A percentile compares a stretch with the other conserved stretches of the same genome.
These are phyloP conservation scores for Dicaeum eximium DNA, from an alignment of 2,113 vertebrate species.

Conservation along the genomic window DNA sequence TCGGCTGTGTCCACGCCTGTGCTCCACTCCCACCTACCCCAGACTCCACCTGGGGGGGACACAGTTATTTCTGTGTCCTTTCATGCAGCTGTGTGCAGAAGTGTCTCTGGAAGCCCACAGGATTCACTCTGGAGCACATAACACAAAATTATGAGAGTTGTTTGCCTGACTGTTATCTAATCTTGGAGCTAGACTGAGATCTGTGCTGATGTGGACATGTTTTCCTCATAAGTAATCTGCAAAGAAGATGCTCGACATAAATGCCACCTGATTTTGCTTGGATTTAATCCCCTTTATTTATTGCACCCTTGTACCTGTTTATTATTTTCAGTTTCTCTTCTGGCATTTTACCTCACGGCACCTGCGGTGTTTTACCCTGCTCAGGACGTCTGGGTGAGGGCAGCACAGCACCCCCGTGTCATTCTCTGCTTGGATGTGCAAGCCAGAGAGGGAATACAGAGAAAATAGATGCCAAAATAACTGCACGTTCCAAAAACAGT, in stretches of 20 bases:
- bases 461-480: neutral
- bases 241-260: neutral
- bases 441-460: neutral
- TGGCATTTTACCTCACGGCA: neutral
- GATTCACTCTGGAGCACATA: neutral
- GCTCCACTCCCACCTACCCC: neutral
- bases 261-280: slow-evolving; percentile 38
- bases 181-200: neutral
- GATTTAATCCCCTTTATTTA: slow-evolving; percentile 60
- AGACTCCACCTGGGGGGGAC: fast-evolving
- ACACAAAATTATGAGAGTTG: neutral
- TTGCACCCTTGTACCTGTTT: slow-evolving; percentile 16
- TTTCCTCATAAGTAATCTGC: slow-evolving; percentile 13
- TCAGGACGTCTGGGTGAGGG: slow-evolving; percentile 29
- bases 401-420: neutral
- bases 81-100: neutral
- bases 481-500: slow-evolving; percentile 19
- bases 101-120: neutral
- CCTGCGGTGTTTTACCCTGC: slow-evolving; percentile 22
- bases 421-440: neutral
- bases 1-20: fast-evolving
- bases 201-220: neutral
- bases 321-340: slow-evolving; percentile 47
- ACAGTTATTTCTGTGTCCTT: fast-evolving
- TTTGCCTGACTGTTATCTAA: slow-evolving; percentile 9